These are phyloP conservation scores for Chaetoderma sp. DNA, from an alignment of 2,888 invertebrate species.

Conservation along the genomic window DNA sequence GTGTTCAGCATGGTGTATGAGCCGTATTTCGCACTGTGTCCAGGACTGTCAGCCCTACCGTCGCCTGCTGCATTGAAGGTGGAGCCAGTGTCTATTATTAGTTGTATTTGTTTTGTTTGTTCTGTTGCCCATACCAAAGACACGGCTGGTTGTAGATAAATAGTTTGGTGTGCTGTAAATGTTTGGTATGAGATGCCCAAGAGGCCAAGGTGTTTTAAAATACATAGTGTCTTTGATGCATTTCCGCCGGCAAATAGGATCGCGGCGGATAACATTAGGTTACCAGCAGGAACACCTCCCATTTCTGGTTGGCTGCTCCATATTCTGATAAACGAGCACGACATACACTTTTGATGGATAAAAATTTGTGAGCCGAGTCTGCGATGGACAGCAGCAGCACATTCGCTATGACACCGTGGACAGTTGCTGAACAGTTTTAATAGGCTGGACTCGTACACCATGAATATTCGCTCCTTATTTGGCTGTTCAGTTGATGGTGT, in stretches of 20 bases:
- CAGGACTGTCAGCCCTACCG: slow-evolving; percentile 3
- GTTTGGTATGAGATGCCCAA: neutral
- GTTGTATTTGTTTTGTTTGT: neutral
- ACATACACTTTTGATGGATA: too few species aligned
- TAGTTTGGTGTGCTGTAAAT: neutral
- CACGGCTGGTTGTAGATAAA: neutral
- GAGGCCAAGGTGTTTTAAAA: neutral
- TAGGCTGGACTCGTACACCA: too few species aligned
- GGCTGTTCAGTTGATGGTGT: too few species aligned
- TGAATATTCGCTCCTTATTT: too few species aligned
- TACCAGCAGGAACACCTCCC: neutral
- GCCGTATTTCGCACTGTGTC: neutral
- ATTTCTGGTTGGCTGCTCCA: slow-evolving; percentile 2
- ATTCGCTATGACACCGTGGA: too few species aligned
- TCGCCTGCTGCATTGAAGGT: neutral
- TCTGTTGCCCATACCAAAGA: neutral
- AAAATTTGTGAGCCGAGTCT: too few species aligned
- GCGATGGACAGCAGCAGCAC: too few species aligned
- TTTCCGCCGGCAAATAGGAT: neutral
- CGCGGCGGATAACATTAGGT: neutral
- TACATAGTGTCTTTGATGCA: neutral
- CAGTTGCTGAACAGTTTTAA: too few species aligned
- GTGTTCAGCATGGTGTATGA: neutral
- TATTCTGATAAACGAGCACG: too few species aligned
- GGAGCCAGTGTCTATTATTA: neutral